A percentile compares a stretch with the other conserved stretches of the same genome.
phyloP scores from a whole-genome alignment of 2,888 invertebrate genomes.

The Sarcophaga caerulescens region DNA sequence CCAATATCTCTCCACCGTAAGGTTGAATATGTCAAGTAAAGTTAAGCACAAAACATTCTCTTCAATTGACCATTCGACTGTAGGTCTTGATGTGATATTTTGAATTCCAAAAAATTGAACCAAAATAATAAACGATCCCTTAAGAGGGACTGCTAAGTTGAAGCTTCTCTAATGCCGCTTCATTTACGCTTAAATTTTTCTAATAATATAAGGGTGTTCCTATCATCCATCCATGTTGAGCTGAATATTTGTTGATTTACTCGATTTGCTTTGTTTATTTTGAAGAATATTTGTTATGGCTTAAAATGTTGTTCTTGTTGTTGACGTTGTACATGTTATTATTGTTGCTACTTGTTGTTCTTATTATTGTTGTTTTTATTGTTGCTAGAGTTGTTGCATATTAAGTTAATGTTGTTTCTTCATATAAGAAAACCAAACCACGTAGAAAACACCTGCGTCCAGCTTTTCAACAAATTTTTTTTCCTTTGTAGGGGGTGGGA shows the following conservation, averaged over 20 bases:
- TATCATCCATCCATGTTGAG: neutral
- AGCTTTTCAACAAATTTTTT: constrained; percentile 68
- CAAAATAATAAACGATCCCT: too few species aligned
- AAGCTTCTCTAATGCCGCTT: too few species aligned
- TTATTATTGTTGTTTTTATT: constrained; percentile 24
- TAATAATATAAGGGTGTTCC: too few species aligned
- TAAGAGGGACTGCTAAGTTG: too few species aligned
- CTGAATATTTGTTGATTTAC: neutral
- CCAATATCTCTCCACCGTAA: too few species aligned
- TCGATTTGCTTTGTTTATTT: neutral
- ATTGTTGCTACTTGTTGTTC: constrained; percentile 27
- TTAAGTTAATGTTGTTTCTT: constrained; percentile 69
- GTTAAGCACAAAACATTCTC: too few species aligned
- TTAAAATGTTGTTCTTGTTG: constrained; percentile 12
- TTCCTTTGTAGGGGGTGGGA: neutral
- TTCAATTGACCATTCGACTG: too few species aligned
- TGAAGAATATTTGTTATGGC: constrained; percentile 18
- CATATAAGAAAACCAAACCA: constrained; percentile 70
- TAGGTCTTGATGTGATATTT: too few species aligned
- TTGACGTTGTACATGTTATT: constrained; percentile 28
- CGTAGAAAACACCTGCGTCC: constrained; percentile 78
- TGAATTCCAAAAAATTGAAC: too few species aligned
- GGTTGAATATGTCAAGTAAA: too few species aligned
- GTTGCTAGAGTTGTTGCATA: constrained; percentile 44
- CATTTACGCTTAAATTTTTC: too few species aligned